Base-by-base conservation (phyloP, 1,140 invertebrate genomes). In the Aleiodes sp. region DNA sequence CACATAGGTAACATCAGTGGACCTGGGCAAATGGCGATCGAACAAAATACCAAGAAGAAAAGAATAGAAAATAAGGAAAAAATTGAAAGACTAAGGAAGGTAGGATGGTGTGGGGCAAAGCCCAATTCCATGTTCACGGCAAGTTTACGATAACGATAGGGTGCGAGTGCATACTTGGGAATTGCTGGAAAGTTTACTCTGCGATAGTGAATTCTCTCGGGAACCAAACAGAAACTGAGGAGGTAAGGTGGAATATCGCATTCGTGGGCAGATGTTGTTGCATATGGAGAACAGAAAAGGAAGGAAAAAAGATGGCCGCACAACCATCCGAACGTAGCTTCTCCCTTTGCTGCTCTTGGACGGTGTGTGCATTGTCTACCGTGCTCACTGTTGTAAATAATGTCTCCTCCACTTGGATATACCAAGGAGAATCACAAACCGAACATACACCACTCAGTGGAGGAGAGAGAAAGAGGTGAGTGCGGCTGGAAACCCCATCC, bases 231-330 rank as follows among this genome's bases (percentile, higher is more conserved):
- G 4, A 31, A 39, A 29, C 29, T 37, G 16, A 14, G 43, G 16
- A 56, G 35, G 65, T 31, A 52, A 62, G 37, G 28, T 21, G 37
- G 64, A 71, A 69, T 69, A 61, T 61, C 29, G 19, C 41, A 19
- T 60, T 35, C 69, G 70, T 68, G 57, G 64, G 78, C 78, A 76
- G 80, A 80, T 83, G 78, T 83, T 83, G 78, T 82, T 82, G 80
- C 81, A 81, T 83, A 84, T 83, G 82, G 82, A 83, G 81, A 79
- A 78, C 76, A 78, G 79, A 81, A 79, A 84, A 84, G 77, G 80
- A 84, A 70, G 57, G n/a, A 65, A 52, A 78, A 81, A 83, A 84
- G 77, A 84, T 85, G 83, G 84, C 76, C 72, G 75, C 75, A 57
- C 67, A 57, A 56, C 72, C 56, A 73, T 62, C 19, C 39, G 12